A percentile compares a stretch with the other conserved stretches of the same genome.
Conservation (phyloP, 2,888 invertebrate genomes). For the Polydrusus cervinus region DNA sequence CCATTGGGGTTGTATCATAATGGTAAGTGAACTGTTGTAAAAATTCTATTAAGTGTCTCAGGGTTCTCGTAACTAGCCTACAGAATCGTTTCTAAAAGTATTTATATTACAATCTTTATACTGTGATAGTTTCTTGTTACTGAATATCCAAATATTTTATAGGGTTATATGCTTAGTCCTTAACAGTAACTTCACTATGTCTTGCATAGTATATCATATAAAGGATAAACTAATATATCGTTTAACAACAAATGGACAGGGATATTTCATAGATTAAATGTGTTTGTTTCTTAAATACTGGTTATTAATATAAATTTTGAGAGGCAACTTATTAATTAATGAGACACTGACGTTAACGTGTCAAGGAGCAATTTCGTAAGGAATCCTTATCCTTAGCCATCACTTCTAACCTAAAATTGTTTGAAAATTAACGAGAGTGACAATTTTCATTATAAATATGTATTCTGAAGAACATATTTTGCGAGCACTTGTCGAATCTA, state of each 20-base stretch:
- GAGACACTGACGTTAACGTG: no score
- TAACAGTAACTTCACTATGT: not conserved
- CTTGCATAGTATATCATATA: not conserved
- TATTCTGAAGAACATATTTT: no score
- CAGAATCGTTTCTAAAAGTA: slow-evolving; percentile 9
- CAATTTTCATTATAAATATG: no score
- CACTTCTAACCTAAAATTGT: no score
- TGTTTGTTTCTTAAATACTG: not conserved
- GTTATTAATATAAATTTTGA: no score
- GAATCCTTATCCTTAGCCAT: no score
- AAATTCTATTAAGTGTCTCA: no score
- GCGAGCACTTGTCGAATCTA: no score
- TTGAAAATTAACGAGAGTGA: no score
- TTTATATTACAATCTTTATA: not conserved
- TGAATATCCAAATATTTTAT: slow-evolving; percentile 5
- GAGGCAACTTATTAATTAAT: no score
- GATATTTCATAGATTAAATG: not conserved
- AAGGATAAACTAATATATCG: not conserved
- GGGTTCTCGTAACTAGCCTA: not conserved
- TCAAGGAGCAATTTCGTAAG: no score
- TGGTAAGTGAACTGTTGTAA: no score
- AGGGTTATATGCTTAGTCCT: not conserved
- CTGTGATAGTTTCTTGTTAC: not conserved
- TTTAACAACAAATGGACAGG: not conserved
- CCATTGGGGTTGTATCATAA: not conserved